Conservation (phyloP, 2,797 vertebrate genomes). For the Holocentrus rufus region DNA sequence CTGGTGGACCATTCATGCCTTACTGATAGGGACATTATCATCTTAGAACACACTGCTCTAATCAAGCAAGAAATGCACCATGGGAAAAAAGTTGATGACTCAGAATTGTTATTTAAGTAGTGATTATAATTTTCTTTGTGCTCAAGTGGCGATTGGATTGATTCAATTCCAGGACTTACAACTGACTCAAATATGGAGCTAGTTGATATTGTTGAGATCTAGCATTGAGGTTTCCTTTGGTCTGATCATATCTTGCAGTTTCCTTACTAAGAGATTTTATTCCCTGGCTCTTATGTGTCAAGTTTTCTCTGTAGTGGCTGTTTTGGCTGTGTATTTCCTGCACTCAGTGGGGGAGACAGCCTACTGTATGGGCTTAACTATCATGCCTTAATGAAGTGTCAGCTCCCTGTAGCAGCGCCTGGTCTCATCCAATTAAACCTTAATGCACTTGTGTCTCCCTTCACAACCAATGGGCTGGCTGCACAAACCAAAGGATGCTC, state of each 20-base stretch:
- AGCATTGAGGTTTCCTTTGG: conserved; percentile 20
- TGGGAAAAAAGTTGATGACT: conserved; percentile 49
- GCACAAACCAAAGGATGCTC: conserved; percentile 12
- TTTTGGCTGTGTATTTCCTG: conserved; percentile 33
- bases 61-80: conserved; percentile 55
- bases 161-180: conserved; percentile 40
- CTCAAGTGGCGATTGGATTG: conserved; percentile 42
- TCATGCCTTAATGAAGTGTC: conserved; percentile 71
- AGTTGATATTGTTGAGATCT: conserved; percentile 7
- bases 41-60: conserved; percentile 46
- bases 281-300: conserved; percentile 6
- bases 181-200: conserved; percentile 6
- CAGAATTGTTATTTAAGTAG: conserved; percentile 52
- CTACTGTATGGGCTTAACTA: conserved; percentile 48
- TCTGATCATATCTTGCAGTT: conserved; percentile 27
- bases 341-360: conserved; percentile 26
- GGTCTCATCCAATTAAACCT: conserved; percentile 70
- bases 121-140: conserved; percentile 37
- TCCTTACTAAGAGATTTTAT: conserved; percentile 19
- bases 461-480: conserved; percentile 42
- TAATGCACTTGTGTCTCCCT: conserved; percentile 54
- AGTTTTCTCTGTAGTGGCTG: conserved; percentile 27
- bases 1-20: conserved; percentile 62
- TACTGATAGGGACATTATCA: conserved; percentile 60
- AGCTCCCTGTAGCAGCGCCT: conserved; percentile 56